Percentiles rank a stretch among this genome's conserved stretches.
These are phyloP conservation scores for Antheraea mylitta DNA, from an alignment of 1,140 invertebrate species.

Conservation along the genomic window DNA sequence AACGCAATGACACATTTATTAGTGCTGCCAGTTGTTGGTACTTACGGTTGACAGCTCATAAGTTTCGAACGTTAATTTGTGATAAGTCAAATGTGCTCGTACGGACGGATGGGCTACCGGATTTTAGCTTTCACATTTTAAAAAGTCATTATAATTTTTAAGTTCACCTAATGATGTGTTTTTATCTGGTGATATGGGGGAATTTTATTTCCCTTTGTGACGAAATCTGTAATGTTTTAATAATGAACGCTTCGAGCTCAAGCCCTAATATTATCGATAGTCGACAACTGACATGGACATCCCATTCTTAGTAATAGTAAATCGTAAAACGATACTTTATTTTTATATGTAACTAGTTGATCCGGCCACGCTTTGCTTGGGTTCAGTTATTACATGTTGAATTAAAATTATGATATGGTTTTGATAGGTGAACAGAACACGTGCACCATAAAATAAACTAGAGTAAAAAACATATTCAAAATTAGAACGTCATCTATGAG, in stretches of 20 bases:
- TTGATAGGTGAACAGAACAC: no score
- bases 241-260: not conserved
- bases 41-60: constrained; percentile 61
- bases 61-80: constrained; percentile 66
- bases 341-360: no score
- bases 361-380: no score
- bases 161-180: constrained; percentile 16
- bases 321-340: no score
- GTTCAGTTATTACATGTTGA: no score
- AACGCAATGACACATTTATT: constrained; percentile 69
- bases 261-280: not conserved
- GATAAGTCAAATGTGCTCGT: constrained; percentile 57
- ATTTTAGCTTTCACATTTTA: constrained; percentile 53
- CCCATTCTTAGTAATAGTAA: no score
- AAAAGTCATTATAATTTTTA: constrained; percentile 14
- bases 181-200: not conserved
- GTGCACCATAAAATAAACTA: no score
- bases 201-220: constrained; percentile 4
- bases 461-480: no score
- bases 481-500: no score
- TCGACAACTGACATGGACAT: no score
- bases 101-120: constrained; percentile 50
- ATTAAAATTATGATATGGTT: no score
- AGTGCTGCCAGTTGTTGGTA: constrained; percentile 47
- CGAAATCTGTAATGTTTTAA: not conserved